Conservation (phyloP, 1,140 invertebrate genomes). For the Megalonaias nervosa region DNA sequence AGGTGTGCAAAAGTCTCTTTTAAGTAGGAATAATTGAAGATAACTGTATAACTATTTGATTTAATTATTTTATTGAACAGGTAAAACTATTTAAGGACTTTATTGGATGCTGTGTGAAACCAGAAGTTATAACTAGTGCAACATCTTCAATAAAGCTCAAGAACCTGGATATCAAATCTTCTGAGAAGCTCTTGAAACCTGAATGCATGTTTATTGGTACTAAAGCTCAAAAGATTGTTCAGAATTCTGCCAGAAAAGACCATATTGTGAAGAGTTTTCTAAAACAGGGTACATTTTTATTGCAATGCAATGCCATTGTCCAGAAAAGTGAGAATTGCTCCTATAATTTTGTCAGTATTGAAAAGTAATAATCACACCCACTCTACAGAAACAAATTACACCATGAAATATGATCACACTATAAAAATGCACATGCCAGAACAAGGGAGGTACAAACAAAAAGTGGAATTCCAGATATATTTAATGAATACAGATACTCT, state of each 20-base stretch:
- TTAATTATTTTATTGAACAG: neutral
- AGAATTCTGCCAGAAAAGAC: constrained; percentile 16
- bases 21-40: neutral
- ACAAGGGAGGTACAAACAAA: no score
- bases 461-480: no score
- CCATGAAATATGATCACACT: no score
- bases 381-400: no score
- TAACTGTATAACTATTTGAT: neutral
- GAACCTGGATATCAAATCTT: constrained; percentile 22
- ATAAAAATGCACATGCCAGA: no score
- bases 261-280: constrained; percentile 16
- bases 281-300: neutral
- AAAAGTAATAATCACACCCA: no score
- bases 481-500: no score
- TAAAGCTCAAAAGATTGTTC: constrained; percentile 4
- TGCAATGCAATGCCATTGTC: no score
- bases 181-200: constrained; percentile 11
- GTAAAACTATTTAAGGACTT: constrained; percentile 24
- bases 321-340: no score
- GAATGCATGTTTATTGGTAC: constrained; percentile 20
- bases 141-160: constrained; percentile 7
- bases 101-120: constrained; percentile 27
- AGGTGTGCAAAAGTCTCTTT: neutral
- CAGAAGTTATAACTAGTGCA: constrained; percentile 7
- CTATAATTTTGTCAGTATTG: no score